These are phyloP conservation scores for Nycticorax nycticorax DNA, from an alignment of 2,113 vertebrate species.

Conservation along the genomic window DNA sequence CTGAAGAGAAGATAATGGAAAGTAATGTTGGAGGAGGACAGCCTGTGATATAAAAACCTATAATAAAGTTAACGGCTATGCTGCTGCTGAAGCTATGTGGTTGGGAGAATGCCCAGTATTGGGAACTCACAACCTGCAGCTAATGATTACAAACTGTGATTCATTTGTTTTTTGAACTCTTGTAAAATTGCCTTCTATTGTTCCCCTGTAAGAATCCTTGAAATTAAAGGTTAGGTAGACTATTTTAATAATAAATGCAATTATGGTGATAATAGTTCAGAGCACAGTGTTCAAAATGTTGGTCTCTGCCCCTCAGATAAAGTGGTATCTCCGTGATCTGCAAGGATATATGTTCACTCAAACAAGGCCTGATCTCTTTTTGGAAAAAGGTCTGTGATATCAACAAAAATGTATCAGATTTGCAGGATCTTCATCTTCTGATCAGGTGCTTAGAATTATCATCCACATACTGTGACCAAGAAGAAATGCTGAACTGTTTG, in stretches of 20 bases:
- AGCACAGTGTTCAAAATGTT: not conserved
- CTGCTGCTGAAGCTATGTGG: not conserved
- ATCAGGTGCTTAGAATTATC: not conserved
- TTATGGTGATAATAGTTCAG: not conserved
- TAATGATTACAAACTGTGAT: constrained; percentile 20
- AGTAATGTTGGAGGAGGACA: constrained; percentile 13
- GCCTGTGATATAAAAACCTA: not conserved
- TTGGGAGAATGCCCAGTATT: not conserved
- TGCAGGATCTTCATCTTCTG: not conserved
- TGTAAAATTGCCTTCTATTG: not conserved
- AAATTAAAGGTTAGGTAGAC: not conserved
- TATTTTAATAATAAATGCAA: not conserved
- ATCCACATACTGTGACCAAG: not conserved
- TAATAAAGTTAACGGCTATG: not conserved
- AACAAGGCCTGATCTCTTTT: not conserved
- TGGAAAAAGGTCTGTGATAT: not conserved
- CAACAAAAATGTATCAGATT: not conserved
- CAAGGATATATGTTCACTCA: not conserved
- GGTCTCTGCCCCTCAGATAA: not conserved
- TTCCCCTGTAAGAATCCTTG: not conserved
- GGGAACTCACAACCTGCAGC: not conserved
- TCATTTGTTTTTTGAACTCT: constrained; percentile 6
- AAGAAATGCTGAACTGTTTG: not conserved
- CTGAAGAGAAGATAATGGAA: constrained; percentile 8
- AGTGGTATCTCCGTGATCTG: not conserved